Conservation (phyloP, 2,888 invertebrate genomes). For the Cerastis leucographa region DNA sequence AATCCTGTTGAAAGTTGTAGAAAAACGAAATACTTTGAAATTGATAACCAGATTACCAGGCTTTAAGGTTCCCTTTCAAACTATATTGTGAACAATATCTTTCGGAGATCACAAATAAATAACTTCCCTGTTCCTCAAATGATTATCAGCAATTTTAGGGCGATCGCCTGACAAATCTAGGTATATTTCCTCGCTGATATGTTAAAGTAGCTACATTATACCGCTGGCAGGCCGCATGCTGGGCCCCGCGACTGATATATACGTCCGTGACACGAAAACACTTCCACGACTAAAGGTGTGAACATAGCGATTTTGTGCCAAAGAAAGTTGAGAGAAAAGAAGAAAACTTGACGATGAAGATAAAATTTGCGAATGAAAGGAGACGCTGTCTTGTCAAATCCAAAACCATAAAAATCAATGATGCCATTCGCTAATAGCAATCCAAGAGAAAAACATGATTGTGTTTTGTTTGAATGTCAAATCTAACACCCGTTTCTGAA, state of each 20-base stretch:
- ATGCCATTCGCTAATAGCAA: background rate
- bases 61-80: no score
- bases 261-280: constrained; percentile 64
- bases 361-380: background rate
- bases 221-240: constrained; percentile 56
- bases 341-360: background rate
- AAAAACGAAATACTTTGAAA: background rate
- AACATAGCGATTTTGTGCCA: constrained; percentile 16
- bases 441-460: background rate
- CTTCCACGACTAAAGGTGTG: constrained; percentile 52
- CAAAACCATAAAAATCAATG: background rate
- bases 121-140: constrained; percentile 29
- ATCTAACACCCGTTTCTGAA: background rate
- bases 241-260: constrained; percentile 65
- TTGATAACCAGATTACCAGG: background rate
- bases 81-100: no score
- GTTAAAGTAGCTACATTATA: constrained; percentile 66
- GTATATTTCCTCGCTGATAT: constrained; percentile 67
- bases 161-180: constrained; percentile 70
- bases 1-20: background rate
- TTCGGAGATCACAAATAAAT: background rate
- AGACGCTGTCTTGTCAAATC: background rate
- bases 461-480: background rate
- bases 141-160: constrained; percentile 49
- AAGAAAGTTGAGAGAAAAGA: background rate